Evolutionary conservation across 1,140 invertebrate genomes (phyloP), one percentile per base, ranked within the genome.

Genomic region (Atta cephalotes): DNA sequence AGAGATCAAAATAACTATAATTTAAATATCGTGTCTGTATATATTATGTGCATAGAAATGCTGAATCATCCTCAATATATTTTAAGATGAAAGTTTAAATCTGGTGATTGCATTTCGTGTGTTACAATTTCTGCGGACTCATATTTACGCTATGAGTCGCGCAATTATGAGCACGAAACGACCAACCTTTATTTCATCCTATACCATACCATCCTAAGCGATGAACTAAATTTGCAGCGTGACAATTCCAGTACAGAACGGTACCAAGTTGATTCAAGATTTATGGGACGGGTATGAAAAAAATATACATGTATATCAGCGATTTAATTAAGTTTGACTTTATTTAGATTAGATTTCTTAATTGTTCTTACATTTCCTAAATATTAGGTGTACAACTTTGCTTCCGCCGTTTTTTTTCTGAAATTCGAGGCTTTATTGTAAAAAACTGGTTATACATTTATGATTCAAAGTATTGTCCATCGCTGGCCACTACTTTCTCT

Each of bases 151-250:
- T 62, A 63, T 62, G 53, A 74, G 63, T 56, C 21, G 25, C 25
- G 39, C 70, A 84, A 84, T 84, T 84, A 84, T 84, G 80, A 76
- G 45, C 80, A 84, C 80, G 70, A 76, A 76, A 76, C 56, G 56
- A 21, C 5, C 70, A 70, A 84, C 70, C 80, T 76, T 76, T 84
- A 68, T 62, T 76, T 49, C 70, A 70, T 25, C 25, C 25, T 25
- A 25, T 25, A 25, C 25, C 25, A 25, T 84, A 60, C 56, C 80
- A 84, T 62, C 28, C 39, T 53, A 70, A 35, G 53, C 80, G 45
- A 74, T 58, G 80, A 51, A 70, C 70, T 74, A 60, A 56, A 84
- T 62, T 60, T 25, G n/a, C 58, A 31, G 80, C 58, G 70, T 35
- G 58, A 84, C 70, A 84, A 84, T 84, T 76, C n/a, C 70, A 70